phyloP scores from a whole-genome alignment of 2,888 invertebrate genomes.

The Mythimna impura region DNA sequence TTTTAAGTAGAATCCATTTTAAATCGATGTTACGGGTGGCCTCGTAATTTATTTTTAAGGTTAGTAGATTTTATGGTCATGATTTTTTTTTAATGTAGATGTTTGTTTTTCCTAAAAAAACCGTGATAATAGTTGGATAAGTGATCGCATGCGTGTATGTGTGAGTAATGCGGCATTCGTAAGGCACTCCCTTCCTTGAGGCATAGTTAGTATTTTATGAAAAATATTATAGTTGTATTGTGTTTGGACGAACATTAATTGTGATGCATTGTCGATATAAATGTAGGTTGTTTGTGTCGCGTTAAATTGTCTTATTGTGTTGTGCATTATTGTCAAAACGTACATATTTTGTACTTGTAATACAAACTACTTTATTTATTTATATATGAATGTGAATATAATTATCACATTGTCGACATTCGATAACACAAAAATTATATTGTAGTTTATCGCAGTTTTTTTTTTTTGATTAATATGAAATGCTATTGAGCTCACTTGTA shows the following conservation, averaged over 20 bases:
- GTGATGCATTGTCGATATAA: conserved; percentile 82
- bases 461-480: background rate
- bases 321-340: conserved; percentile 74
- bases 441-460: background rate
- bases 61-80: conserved; percentile 87
- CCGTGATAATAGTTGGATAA: conserved; percentile 90
- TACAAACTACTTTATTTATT: conserved; percentile 62
- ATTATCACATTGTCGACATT: conserved; percentile 70
- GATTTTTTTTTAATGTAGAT: conserved; percentile 83
- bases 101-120: conserved; percentile 85
- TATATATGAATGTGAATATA: conserved; percentile 52
- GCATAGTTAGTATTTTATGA: conserved; percentile 77
- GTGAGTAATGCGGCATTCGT: conserved; percentile 85
- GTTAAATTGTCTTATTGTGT: conserved; percentile 76
- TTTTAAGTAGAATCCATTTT: conserved; percentile 85
- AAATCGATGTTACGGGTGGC: conserved; percentile 82
- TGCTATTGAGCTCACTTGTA: background rate
- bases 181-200: conserved; percentile 87
- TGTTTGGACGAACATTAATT: conserved; percentile 78
- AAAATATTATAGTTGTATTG: conserved; percentile 76
- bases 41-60: conserved; percentile 89
- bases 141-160: conserved; percentile 82
- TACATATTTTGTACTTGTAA: conserved; percentile 65
- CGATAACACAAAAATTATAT: conserved; percentile 10
- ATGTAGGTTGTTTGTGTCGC: conserved; percentile 79